Evolutionary conservation across 2,888 invertebrate genomes (phyloP).

Genomic region (Anoncus sp.): DNA sequence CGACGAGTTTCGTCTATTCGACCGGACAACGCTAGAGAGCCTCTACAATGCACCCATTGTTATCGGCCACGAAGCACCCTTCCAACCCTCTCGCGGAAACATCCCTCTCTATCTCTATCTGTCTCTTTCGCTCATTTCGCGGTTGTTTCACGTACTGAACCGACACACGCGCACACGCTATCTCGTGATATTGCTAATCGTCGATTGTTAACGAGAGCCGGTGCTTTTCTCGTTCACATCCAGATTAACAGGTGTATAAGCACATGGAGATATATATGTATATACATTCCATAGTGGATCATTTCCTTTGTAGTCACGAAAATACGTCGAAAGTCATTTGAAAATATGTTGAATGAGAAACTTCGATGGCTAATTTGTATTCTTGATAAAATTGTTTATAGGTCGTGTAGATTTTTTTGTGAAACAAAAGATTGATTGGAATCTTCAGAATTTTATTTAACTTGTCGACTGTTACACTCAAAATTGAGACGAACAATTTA

Average conservation of each 20-base stretch:
- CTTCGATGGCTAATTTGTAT: too few species aligned
- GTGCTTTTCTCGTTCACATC: conserved; percentile 5
- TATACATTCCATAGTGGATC: background rate
- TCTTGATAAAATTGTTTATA: too few species aligned
- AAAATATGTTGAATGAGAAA: too few species aligned
- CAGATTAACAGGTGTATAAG: background rate
- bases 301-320: background rate
- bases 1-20: conserved; percentile 51
- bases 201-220: conserved; percentile 39
- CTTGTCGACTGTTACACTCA: too few species aligned
- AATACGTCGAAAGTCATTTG: background rate
- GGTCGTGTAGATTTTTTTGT: too few species aligned
- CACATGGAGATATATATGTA: too few species aligned
- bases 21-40: conserved; percentile 58
- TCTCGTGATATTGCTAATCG: conserved; percentile 46
- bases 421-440: too few species aligned
- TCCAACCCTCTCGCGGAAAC: conserved; percentile 21
- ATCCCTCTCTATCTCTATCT: conserved; percentile 10
- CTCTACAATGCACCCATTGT: conserved; percentile 59
- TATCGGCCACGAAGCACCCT: conserved; percentile 46
- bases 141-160: conserved; percentile 21
- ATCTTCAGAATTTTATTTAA: too few species aligned
- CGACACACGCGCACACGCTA: conserved; percentile 19
- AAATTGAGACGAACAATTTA: too few species aligned
- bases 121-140: conserved; percentile 34